These are phyloP conservation scores for Papilio demoleus DNA, from an alignment of 2,888 invertebrate species.

Conservation along the genomic window DNA sequence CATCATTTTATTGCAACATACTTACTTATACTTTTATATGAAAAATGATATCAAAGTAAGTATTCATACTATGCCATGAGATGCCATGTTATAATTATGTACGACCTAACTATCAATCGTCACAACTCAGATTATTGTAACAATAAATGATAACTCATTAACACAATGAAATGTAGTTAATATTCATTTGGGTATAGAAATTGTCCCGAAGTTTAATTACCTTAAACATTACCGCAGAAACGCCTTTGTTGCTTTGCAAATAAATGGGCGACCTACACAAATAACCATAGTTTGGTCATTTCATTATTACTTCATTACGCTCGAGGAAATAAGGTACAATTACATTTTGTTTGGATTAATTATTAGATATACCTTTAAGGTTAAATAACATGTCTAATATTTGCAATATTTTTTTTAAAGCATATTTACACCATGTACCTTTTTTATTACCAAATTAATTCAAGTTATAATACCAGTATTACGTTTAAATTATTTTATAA, in stretches of 20 bases:
- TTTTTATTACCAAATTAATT: not conserved
- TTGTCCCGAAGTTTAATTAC: slow-evolving; percentile 22
- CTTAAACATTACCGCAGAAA: slow-evolving; percentile 13
- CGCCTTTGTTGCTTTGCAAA: slow-evolving; percentile 22
- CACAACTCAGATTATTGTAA: too few relatives aligned
- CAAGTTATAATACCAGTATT: not conserved
- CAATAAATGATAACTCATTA: too few relatives aligned
- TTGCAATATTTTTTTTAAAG: too few relatives aligned
- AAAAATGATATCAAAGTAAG: not conserved
- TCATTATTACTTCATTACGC: slow-evolving; percentile 30
- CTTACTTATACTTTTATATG: not conserved
- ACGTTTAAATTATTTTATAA: not conserved
- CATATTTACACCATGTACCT: too few relatives aligned
- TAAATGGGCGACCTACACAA: slow-evolving; percentile 23
- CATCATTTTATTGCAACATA: not conserved
- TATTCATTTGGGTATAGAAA: not conserved
- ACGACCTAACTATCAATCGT: too few relatives aligned
- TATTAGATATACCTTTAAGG: not conserved
- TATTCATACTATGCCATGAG: too few relatives aligned
- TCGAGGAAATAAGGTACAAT: slow-evolving; percentile 14
- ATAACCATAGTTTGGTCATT: slow-evolving; percentile 30
- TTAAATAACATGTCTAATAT: slow-evolving; percentile 11
- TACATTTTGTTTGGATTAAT: slow-evolving; percentile 16
- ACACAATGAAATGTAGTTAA: too few relatives aligned
- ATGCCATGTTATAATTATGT: not conserved